Conservation (phyloP, 64 coral and sea anemone genomes). For the Anthopleura sola region DNA sequence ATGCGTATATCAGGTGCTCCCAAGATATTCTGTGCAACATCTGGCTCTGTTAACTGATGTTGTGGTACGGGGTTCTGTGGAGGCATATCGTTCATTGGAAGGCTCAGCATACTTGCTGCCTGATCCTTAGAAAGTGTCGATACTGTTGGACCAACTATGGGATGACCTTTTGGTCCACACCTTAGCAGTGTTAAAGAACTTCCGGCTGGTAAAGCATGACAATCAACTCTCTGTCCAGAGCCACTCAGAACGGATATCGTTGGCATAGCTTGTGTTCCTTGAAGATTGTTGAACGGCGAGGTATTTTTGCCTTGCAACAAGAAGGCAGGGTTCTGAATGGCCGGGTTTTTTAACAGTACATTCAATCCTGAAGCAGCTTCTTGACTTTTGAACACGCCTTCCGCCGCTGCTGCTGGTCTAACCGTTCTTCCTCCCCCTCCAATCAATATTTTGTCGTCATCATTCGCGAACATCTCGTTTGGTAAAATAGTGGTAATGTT, state of each 20-base stretch:
- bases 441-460: slow-evolving; percentile 21
- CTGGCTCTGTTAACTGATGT: background rate
- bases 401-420: background rate
- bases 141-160: background rate
- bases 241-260: slow-evolving; percentile 19
- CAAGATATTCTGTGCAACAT: background rate
- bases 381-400: background rate
- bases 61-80: background rate
- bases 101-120: background rate
- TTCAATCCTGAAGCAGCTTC: background rate
- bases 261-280: background rate
- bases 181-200: background rate
- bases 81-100: background rate
- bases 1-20: slow-evolving; percentile 5
- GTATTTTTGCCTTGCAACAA: background rate
- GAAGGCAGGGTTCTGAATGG: background rate
- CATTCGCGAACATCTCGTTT: background rate
- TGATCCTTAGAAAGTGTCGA: background rate
- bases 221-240: slow-evolving; percentile 19
- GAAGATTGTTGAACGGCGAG: background rate
- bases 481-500: background rate
- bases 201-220: slow-evolving; percentile 2
- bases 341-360: slow-evolving; percentile 9
- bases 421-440: slow-evolving; percentile 1
- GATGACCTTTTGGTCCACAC: slow-evolving; percentile 5